A percentile compares a stretch with the other conserved stretches of the same genome.
These are phyloP conservation scores for Sclerurus mexicanus DNA, from an alignment of 2,113 vertebrate species.

Conservation along the genomic window DNA sequence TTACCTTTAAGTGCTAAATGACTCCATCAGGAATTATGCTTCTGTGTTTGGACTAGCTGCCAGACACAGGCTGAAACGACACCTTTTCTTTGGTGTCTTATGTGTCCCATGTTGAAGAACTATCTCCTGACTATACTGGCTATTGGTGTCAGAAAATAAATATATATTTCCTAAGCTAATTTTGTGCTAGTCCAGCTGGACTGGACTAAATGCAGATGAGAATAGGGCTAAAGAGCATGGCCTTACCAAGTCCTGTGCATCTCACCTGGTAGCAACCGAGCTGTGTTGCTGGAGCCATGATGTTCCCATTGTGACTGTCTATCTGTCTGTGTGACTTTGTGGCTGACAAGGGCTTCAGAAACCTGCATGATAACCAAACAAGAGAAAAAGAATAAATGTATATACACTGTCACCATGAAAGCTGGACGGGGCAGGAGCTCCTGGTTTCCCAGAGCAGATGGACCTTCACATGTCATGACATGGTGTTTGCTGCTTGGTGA, in stretches of 20 bases:
- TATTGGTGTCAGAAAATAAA: not conserved
- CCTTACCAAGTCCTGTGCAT: not conserved
- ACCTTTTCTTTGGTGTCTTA: not conserved
- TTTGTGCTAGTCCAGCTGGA: not conserved
- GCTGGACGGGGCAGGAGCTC: not conserved
- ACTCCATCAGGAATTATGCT: not conserved
- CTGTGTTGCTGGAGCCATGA: not conserved
- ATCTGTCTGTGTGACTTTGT: not conserved
- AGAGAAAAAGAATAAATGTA: not conserved
- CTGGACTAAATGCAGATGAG: not conserved
- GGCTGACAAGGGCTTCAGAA: not conserved
- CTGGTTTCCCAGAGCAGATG: not conserved
- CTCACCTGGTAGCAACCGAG: not conserved
- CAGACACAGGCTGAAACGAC: not conserved
- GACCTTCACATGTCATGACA: not conserved
- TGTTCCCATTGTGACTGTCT: not conserved
- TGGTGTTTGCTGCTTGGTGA: not conserved
- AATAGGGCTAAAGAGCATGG: not conserved
- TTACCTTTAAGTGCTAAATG: constrained; percentile 26
- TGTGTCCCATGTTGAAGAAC: not conserved
- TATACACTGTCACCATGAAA: not conserved
- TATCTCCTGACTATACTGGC: not conserved
- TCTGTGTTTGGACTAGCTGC: constrained; percentile 15
- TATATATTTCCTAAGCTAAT: not conserved
- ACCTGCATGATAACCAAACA: not conserved